Base-by-base conservation (phyloP, 2,888 invertebrate genomes). In the Leptothorax acervorum region DNA sequence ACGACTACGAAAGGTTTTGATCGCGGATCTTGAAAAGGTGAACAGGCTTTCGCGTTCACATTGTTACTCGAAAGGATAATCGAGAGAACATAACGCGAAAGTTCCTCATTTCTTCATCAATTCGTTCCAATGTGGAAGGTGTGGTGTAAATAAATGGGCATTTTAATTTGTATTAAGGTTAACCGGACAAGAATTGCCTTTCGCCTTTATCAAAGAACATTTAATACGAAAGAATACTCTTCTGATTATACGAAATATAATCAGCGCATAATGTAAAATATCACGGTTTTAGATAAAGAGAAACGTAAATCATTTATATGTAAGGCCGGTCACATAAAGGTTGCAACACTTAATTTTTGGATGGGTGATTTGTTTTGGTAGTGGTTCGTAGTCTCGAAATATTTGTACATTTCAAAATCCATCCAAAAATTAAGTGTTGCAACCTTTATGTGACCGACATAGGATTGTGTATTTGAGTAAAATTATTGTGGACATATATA, bases 11-110 rank as follows among this genome's bases (percentile, higher is more conserved):
- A 89, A 91, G 89, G 87, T 90, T 89, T 86, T 84, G 81, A 86
- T 62, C 85, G 79, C 75, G 85, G 85, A 89, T 86, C 75, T 82
- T 85, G 85, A 82, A 91, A 91, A 91, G 91, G 91, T 91, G 89
- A 91, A 87, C 89, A 70, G 86, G 86, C 84, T 87, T 83, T 79
- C 62, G 45, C 31, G 31, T 60, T 83, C 23, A 62, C 31, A 57
- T 65, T 71, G 55, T 76, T 71, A 23, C 48, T 35, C n/a, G 51
- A 79, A 60, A 79, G 68, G 11, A 76, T 57, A 35, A 35, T 0
- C 57, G 2, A n/a, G 4, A n/a, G 70, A 79, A 70, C 3, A 18
- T 65, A 62, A 45, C n/a, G 12, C 35, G 11, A 48, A 42, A 71
- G 28, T n/a, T 63, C 39, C 28, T 70, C 31, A n/a, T 78, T 84